These are phyloP conservation scores for Calosoma granatense DNA, from an alignment of 1,140 invertebrate species.

Conservation along the genomic window DNA sequence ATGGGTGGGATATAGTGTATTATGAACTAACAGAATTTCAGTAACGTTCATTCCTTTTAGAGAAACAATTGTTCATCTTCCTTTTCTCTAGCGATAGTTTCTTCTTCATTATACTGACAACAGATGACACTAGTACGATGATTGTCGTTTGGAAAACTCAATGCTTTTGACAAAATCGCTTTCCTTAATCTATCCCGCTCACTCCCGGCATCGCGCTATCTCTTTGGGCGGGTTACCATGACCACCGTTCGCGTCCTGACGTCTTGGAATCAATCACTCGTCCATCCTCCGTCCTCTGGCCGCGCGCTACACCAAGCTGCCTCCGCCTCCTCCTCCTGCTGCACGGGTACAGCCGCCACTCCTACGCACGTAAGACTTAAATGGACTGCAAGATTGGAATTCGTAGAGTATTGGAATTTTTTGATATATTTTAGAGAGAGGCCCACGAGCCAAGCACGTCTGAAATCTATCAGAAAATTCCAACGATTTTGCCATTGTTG, in stretches of 20 bases:
- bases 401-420: background rate
- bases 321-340: no score
- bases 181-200: no score
- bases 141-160: no score
- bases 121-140: no score
- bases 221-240: background rate
- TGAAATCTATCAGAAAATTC: slow-evolving; percentile 7
- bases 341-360: no score
- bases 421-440: slow-evolving; percentile 5
- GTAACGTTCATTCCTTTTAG: no score
- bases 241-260: background rate
- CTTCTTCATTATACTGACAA: no score
- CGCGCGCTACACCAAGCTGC: background rate
- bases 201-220: background rate
- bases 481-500: slow-evolving; percentile 3
- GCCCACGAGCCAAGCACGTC: background rate
- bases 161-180: no score
- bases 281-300: background rate
- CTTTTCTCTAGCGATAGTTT: no score
- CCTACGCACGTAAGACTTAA: background rate
- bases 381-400: slow-evolving; percentile 7
- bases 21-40: no score
- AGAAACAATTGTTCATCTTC: no score
- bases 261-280: background rate
- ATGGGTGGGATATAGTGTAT: no score